Evolutionary conservation across 1,140 invertebrate species (phyloP).

Genomic region (Hydropsyche tenuis): DNA sequence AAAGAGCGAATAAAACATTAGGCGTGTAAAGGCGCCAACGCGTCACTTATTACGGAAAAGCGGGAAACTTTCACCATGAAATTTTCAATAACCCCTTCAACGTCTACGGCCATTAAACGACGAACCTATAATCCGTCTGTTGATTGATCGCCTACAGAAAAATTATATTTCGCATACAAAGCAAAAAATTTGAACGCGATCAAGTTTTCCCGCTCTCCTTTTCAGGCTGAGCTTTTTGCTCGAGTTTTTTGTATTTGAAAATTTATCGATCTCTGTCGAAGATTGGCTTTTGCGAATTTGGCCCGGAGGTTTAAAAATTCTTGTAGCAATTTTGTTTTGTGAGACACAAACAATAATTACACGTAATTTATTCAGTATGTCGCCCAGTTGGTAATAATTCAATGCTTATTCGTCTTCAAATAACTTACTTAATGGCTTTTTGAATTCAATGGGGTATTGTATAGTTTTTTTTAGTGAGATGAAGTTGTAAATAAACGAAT

Average conservation of each 20-base stretch:
- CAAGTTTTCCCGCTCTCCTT: too few relatives aligned
- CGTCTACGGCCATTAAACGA: constrained; percentile 3
- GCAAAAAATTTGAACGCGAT: too few relatives aligned
- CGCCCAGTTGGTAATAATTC: not conserved
- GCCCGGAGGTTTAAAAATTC: constrained; percentile 10
- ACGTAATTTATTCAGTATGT: not conserved
- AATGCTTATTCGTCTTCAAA: not conserved
- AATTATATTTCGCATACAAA: not conserved
- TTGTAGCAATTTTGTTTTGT: not conserved
- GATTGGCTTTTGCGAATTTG: too few relatives aligned
- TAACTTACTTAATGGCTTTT: too few relatives aligned
- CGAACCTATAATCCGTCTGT: not conserved
- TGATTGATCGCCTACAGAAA: constrained; percentile 9
- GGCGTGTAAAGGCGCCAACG: not conserved
- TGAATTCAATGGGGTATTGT: too few relatives aligned
- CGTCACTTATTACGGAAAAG: constrained; percentile 1
- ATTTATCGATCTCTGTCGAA: too few relatives aligned
- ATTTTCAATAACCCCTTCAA: constrained; percentile 11
- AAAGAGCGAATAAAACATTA: constrained; percentile 11
- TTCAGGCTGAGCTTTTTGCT: too few relatives aligned
- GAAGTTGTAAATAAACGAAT: too few relatives aligned
- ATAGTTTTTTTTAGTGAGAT: too few relatives aligned
- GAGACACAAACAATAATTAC: constrained; percentile 19
- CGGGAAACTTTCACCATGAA: constrained; percentile 15
- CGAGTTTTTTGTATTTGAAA: too few relatives aligned